Evolutionary conservation across 2,888 invertebrate species (phyloP), one percentile per base, ranked within the genome.

Genomic region (Rhingia rostrata): DNA sequence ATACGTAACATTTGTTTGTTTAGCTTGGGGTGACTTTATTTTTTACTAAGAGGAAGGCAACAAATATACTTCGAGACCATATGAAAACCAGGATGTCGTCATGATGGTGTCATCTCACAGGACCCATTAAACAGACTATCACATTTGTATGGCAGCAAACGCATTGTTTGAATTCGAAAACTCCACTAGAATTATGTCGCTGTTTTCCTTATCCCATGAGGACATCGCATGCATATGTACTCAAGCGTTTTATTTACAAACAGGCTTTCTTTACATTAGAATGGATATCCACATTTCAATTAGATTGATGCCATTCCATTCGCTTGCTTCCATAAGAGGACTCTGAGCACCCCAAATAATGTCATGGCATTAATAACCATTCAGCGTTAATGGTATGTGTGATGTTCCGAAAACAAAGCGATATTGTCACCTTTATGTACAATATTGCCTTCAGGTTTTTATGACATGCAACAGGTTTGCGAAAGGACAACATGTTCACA

Each of bases 351-450:
- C 39, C 61, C 66, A 35, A 35, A 54, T 39, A 77, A 60, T 67
- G 70, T 54, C 77, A 61, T 53, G 72, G 33, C 77, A 72, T 72
- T 82, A 82, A 77, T 82, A 66, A 82, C 53, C 45, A 54, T 60
- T 79, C 61, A 63, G 67, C 58, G 56, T 69, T 63, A 53, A 81
- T 51, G 35, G 51, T 6, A 39, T 39, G 7, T 49, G 49, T 47
- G 64, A 33, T 54, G 33, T 56, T 4, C 41, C 54, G 51, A 32
- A 58, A 56, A 47, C 41, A 47, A 53, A 10, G 32, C 22, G 14
- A 47, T 49, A 49, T 9, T 54, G 33, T 43, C 47, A 12, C 53
- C 6, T 35, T 9, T n/a, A 4, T 9, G 14, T 9, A 30, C 6
- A 51, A 60, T 32, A 45, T 53, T 69, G 37, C 35, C 61, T 63